A percentile compares a stretch with the other conserved stretches of the same genome.
Conservation (phyloP, 2,113 vertebrate genomes). For the Dolichotis patagonum region DNA sequence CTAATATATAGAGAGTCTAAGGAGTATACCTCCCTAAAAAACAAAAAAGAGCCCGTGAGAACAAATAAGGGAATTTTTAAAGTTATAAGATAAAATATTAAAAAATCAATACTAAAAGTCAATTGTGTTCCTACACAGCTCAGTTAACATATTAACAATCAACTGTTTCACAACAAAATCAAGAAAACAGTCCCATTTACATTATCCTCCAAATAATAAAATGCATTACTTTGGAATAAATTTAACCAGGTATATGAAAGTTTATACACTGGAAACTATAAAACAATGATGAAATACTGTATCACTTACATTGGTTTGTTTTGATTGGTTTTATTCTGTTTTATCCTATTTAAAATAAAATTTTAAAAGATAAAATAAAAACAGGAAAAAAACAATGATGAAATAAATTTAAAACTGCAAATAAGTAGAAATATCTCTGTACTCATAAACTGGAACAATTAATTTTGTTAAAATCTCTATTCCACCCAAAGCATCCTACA, state of each 20-base stretch:
- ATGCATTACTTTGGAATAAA: neutral
- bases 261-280: neutral
- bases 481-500: neutral
- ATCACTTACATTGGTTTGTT: too few species aligned
- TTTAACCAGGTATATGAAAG: neutral
- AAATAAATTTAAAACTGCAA: neutral
- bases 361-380: too few species aligned
- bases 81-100: neutral
- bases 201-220: neutral
- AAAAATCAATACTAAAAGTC: neutral
- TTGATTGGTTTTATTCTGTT: too few species aligned
- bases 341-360: too few species aligned
- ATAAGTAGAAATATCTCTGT: neutral
- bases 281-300: neutral
- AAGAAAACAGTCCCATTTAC: neutral
- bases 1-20: neutral
- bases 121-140: neutral
- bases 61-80: neutral
- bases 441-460: neutral
- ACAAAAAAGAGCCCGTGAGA: neutral
- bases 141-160: neutral
- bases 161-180: neutral
- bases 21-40: neutral
- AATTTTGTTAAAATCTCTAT: neutral
- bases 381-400: neutral